Base-by-base conservation (phyloP, 2,888 invertebrate species). In the Spodoptera picta region DNA sequence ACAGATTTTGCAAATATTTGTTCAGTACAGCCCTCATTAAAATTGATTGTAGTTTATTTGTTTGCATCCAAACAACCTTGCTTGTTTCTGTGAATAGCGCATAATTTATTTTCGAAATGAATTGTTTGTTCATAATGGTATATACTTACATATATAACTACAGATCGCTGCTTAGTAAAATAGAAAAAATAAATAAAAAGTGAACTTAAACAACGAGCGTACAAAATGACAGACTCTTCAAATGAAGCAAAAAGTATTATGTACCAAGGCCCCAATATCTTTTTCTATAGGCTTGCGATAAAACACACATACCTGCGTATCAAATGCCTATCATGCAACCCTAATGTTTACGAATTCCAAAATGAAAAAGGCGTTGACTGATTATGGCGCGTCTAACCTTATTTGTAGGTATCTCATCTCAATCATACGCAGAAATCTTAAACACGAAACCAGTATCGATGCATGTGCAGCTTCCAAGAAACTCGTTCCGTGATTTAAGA, bases 401-500 rank as follows among this genome's bases (percentile, higher is more conserved):
- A 60, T 51, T 65, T 53, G 45, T 14, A 14, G 14, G 14, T 63
- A 58, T 52, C 46, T 14, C 49, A 60, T 67, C 57, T 57, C 48
- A 61, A 69, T 63, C 49, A 60, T 57, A 49, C 27, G 27, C 58
- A 73, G 58, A 60, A 67, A 73, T 61, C 56, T 47, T n/a, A 60
- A 14, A 62, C 47, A 62, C 60, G 56, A 77, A 77, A 73, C 78
- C 56, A 43, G 78, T 60, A 55, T 68, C 52, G 59, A 68, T 64
- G 36, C 36, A 36, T 36, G 24, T 48, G 48, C 60, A 46, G 24
- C 47, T 77, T 81, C 79, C 73, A 69, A 63, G 76, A 73, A 79
- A 64, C 58, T 49, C 53, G 69, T 69, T 48, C 58, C n/a, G 63
- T 57, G 54, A 58, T 66, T 69, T 53, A 65, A 65, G 60, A 72